Evolutionary conservation across 2,113 vertebrate genomes (phyloP), one percentile per base, ranked within the genome.

Genomic region (Geococcyx californianus): DNA sequence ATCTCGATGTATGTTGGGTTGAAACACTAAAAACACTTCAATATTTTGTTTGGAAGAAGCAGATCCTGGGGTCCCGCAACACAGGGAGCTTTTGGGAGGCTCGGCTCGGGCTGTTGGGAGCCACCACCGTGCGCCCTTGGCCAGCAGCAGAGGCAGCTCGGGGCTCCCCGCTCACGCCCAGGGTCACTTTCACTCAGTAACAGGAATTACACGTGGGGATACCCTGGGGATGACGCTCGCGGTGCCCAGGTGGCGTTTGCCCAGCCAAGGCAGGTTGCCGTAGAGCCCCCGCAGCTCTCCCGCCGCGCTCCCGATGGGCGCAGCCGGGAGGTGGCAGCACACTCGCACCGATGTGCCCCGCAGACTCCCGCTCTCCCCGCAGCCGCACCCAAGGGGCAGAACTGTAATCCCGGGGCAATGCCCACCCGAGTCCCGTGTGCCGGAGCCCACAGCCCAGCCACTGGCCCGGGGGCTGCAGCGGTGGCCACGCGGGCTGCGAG

Each of bases 241-340:
- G 0, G 17, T 0, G 29, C 47, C 26, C 1, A 3, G 25, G 20
- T 52, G 64, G 21, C 55, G 0, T 17, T 49, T 18, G 8, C 13
- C 64, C 21, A 21, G 21, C 64, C 55, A 3, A 0, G 0, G 2
- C 33, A 26, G 36, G n/a, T 1, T 8, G 31, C 69, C 1, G 3
- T 0, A 33, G 21, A 36, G 14, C 18, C 33, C 11, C 38, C 1
- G 1, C 0, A 17, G 1, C 38, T 3, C 44, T 42, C 42, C 29
- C 1, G 6, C 0, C 7, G 31, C 33, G 33, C 62, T 40, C 23
- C 44, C 7, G 82, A 25, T 38, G 52, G 7, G 81, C 94, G 26
- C 5, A 62, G 90, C 96, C 97, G 31, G 72, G 38, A 97, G 97
- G 83, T 93, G 97, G 97, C 96, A 97, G 97, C 94, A 95, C 34